phyloP scores from a whole-genome alignment of 2,113 vertebrate species.

The Macaca mulatta region DNA sequence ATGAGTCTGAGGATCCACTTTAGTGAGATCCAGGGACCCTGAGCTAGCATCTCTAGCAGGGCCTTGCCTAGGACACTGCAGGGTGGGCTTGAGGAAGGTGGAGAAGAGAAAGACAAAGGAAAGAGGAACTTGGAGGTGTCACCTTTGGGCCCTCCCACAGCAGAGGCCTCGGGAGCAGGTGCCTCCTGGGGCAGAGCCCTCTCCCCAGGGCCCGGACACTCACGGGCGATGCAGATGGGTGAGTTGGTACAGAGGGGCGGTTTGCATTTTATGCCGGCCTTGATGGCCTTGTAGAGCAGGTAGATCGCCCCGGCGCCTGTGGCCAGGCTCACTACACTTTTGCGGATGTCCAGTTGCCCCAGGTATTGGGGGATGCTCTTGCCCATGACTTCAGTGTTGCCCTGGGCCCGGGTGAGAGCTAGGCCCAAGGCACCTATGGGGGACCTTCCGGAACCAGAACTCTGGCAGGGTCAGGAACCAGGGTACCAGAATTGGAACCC shows the following conservation, averaged over 20 bases:
- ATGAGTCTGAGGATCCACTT: background rate
- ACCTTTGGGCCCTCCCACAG: conserved; percentile 55
- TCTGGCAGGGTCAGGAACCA: conserved; percentile 20
- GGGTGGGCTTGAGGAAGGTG: background rate
- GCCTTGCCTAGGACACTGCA: background rate
- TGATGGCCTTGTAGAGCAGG: conserved; percentile 78
- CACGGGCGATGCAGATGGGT: conserved; percentile 70
- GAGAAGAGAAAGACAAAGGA: background rate
- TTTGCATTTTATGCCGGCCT: conserved; percentile 52
- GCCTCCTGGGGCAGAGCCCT: conserved; percentile 56
- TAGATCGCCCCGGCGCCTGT: conserved; percentile 70
- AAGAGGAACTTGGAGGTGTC: conserved; percentile 34
- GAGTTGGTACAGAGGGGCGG: conserved; percentile 35
- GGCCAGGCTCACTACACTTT: conserved; percentile 69
- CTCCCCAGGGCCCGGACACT: conserved; percentile 69
- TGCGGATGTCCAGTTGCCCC: conserved; percentile 55
- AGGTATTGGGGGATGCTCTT: background rate
- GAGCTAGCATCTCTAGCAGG: background rate
- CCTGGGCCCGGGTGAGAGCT: conserved; percentile 1
- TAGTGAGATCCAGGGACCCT: background rate
- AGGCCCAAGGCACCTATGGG: background rate
- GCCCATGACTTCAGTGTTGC: conserved; percentile 56
- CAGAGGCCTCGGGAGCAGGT: conserved; percentile 10
- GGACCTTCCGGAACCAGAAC: conserved; percentile 73
- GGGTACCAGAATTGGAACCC: conserved; percentile 51